Conservation (phyloP, 1,140 invertebrate genomes). For the Pogonomyrmex barbatus region DNA sequence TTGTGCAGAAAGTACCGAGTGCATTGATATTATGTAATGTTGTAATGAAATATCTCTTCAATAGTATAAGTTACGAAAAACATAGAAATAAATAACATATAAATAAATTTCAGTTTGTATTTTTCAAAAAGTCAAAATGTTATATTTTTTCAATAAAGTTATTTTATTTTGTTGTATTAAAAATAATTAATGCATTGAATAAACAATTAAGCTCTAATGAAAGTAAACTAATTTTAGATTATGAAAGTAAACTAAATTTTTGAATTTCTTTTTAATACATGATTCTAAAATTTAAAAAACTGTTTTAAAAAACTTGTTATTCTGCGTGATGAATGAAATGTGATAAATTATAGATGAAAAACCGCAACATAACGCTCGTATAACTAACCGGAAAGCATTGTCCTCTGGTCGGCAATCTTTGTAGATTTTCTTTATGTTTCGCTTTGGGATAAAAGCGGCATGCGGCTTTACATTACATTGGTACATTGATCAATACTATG, state of each 20-base stretch:
- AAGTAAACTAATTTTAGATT: background rate
- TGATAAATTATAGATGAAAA: slow-evolving; percentile 33
- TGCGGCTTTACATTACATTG: background rate
- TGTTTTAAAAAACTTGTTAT: background rate
- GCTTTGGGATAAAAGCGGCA: background rate
- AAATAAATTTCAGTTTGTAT: slow-evolving; percentile 6
- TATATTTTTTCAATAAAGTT: too few relatives aligned
- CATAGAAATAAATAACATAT: background rate
- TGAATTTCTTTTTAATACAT: background rate
- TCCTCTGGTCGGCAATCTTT: slow-evolving; percentile 27
- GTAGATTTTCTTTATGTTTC: slow-evolving; percentile 42
- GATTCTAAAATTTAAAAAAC: background rate
- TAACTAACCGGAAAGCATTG: background rate
- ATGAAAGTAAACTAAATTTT: background rate
- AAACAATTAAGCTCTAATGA: background rate
- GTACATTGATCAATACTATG: slow-evolving; percentile 38
- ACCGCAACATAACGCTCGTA: background rate
- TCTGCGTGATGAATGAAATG: background rate
- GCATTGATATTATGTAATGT: background rate
- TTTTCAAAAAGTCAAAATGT: background rate
- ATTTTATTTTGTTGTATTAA: too few relatives aligned
- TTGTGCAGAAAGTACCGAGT: slow-evolving; percentile 15
- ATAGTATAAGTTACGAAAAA: background rate
- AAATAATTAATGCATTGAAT: background rate
- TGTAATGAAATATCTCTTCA: background rate